Evolutionary conservation across 2,113 vertebrate species (phyloP).

Genomic region (Gobio gobio): DNA sequence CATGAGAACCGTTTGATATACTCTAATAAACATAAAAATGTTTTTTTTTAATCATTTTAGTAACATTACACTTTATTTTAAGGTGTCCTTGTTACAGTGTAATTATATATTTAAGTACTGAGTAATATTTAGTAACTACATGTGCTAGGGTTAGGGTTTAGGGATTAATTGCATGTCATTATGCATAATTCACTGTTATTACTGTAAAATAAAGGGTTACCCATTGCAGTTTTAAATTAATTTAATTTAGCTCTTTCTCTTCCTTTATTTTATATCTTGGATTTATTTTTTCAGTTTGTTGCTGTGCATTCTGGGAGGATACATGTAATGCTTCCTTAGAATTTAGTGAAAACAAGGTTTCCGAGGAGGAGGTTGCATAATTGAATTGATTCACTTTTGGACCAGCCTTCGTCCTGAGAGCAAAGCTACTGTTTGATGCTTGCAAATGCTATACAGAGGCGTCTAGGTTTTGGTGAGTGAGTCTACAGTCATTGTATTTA

Average conservation of each 20-base stretch:
- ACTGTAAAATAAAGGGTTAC: too few relatives aligned
- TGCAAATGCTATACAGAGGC: background rate
- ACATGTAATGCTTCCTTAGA: background rate
- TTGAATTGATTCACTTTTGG: background rate
- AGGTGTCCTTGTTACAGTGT: too few relatives aligned
- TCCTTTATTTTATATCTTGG: background rate
- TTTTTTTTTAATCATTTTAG: background rate
- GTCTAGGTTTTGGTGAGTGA: background rate
- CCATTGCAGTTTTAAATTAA: background rate
- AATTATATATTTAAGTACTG: too few relatives aligned
- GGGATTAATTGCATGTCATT: too few relatives aligned
- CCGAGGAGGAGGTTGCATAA: background rate
- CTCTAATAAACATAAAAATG: background rate
- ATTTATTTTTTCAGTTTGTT: background rate
- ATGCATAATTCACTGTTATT: too few relatives aligned
- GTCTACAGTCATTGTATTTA: background rate
- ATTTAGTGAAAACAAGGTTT: background rate
- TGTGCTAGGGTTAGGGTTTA: too few relatives aligned
- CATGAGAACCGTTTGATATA: too few relatives aligned
- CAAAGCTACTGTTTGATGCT: conserved; percentile 1
- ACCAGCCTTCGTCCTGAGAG: background rate
- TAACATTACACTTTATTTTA: background rate
- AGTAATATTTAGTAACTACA: too few relatives aligned
- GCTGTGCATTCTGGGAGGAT: background rate
- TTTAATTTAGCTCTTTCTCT: background rate